Percentiles rank a stretch among this genome's conserved stretches.
phyloP scores from a whole-genome alignment of 2,113 vertebrate species.

The Alosa alosa region DNA sequence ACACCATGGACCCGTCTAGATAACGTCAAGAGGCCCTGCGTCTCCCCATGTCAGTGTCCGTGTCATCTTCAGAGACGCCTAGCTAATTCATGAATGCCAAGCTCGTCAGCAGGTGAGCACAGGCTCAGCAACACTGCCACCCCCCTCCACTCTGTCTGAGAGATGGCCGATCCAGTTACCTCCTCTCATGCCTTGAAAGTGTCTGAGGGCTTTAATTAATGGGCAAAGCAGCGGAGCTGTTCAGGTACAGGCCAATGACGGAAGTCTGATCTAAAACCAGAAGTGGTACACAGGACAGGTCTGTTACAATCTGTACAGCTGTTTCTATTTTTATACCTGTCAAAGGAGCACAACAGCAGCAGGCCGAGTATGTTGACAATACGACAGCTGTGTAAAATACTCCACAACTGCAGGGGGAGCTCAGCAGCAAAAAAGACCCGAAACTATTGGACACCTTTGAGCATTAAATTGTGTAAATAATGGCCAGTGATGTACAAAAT shows the following conservation, averaged over 20 bases:
- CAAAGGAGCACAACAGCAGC: background rate
- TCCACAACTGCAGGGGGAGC: no score
- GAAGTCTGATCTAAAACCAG: background rate
- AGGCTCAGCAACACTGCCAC: background rate
- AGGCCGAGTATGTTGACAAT: background rate
- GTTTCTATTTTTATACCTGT: background rate
- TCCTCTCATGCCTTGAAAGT: conserved; percentile 74
- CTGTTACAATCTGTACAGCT: background rate
- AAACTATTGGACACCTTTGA: no score
- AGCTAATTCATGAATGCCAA: background rate
- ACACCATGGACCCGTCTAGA: background rate
- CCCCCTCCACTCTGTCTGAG: conserved; percentile 73
- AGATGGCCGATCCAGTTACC: conserved; percentile 85
- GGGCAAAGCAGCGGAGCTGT: conserved; percentile 51
- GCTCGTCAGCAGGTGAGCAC: background rate
- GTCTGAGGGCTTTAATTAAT: conserved; percentile 85
- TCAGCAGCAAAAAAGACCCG: no score
- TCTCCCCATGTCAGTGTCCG: background rate
- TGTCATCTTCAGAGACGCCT: conserved; percentile 1
- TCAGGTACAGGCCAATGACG: background rate
- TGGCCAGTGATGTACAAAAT: no score
- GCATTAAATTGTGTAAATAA: no score
- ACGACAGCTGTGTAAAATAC: no score
- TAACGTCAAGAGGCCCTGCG: background rate
- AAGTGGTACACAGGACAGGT: background rate